A percentile compares a stretch with the other conserved stretches of the same genome.
Evolutionary conservation across 2,888 invertebrate species (phyloP).

Genomic region (Eilema caniola): DNA sequence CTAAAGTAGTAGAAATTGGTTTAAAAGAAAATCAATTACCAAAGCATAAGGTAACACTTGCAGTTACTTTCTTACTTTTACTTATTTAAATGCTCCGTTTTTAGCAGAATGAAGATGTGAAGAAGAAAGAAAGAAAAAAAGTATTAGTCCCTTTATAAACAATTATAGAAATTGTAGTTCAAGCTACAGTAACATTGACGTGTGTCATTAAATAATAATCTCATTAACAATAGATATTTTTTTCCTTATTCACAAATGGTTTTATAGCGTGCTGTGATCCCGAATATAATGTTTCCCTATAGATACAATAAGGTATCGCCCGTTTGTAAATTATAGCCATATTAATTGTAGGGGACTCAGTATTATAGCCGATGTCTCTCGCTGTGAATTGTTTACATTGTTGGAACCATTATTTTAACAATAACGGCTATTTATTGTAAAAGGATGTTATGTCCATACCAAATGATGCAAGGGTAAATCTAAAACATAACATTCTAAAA

Average conservation of each 20-base stretch:
- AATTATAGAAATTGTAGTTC: background rate
- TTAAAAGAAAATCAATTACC: no score
- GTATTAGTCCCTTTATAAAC: background rate
- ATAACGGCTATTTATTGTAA: conserved; percentile 33
- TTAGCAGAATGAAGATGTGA: no score
- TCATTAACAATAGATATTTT: background rate
- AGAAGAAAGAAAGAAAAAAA: no score
- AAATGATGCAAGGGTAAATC: background rate
- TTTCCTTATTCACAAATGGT: conserved; percentile 27
- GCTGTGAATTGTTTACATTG: conserved; percentile 48
- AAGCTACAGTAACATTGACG: background rate
- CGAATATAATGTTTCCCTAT: conserved; percentile 38
- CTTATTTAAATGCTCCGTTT: no score
- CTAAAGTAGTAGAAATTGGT: no score
- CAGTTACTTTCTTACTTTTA: no score
- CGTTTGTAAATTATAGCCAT: conserved; percentile 67
- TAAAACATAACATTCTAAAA: background rate
- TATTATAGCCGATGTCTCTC: conserved; percentile 60
- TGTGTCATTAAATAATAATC: background rate
- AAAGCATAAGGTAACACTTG: no score
- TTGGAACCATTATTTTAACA: conserved; percentile 51
- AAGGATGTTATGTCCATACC: conserved; percentile 23
- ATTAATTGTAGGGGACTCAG: conserved; percentile 70
- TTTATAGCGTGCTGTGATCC: conserved; percentile 42
- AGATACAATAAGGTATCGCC: conserved; percentile 48